Base-by-base conservation (phyloP, 2,113 vertebrate species). In the Donacobius atricapilla region DNA sequence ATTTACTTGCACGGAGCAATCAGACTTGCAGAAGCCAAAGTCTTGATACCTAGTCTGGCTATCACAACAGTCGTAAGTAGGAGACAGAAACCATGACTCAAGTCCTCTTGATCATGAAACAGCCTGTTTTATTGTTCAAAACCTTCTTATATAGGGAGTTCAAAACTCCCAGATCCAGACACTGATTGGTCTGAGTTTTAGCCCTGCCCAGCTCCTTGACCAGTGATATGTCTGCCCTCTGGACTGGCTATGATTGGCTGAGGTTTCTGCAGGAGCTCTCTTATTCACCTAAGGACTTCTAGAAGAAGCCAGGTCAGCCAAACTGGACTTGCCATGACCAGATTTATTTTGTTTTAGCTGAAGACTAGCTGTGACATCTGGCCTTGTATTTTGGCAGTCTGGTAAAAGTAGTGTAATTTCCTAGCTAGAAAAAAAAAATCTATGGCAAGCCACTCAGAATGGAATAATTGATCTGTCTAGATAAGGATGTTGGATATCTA, bases 51-150 rank as follows among this genome's bases (percentile, higher is more conserved):
- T 11, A 44, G 65, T 47, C 68, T 63, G 68, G 42, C 37, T 37
- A 18, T 27, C 9, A 0, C 25, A 11, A 37, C 1, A 1, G 15
- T 60, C 1, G 3, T 60, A 60, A 24, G 35, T 27, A 37, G 24
- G 35, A 60, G 57, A 60, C 11, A 60, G 24, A 60, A 60, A 60
- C 37, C 24, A 37, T 60, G 24, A 37, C 57, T 60, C 7, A 3
- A 60, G 11, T 60, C 24, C n/a, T 60, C 24, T 27, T 12, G 24
- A 37, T 37, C 57, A 60, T 27, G 35, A 18, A 60, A 17, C 15
- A 60, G 35, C 7, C n/a, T 37, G 35, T 12, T 37, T 60, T 17
- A 25, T 60, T 58, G 56, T 35, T 60, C 7, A 8, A 37, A 60
- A 60, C 57, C 15, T 35, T 17, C n/a, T 25, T 25, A 25, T 25